Evolutionary conservation across 2,113 vertebrate species (phyloP).

Genomic region (Plecturocebus donacophilus): DNA sequence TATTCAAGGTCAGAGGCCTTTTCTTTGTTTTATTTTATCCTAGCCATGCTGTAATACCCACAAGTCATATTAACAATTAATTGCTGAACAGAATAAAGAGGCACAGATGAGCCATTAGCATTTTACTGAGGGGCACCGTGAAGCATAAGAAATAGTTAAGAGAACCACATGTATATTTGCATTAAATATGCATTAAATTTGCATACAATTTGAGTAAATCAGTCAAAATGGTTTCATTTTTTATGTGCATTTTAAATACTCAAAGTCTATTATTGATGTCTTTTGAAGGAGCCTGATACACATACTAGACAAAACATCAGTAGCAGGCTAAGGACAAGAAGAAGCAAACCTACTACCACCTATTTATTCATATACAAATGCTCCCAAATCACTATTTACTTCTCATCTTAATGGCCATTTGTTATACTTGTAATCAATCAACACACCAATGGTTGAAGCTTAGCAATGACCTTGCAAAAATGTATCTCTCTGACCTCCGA

Average conservation of each 20-base stretch:
- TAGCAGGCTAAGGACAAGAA: not conserved
- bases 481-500: not conserved
- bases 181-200: slow-evolving; percentile 78
- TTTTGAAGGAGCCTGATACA: slow-evolving; percentile 44
- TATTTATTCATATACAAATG: slow-evolving; percentile 35
- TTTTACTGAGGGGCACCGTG: slow-evolving; percentile 56
- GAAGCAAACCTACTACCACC: not conserved
- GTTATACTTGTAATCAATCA: not conserved
- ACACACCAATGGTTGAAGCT: not conserved
- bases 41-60: not conserved
- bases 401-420: not conserved
- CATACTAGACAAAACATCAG: slow-evolving; percentile 40
- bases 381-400: not conserved
- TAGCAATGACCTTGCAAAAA: not conserved
- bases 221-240: slow-evolving; percentile 73
- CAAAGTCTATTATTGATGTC: slow-evolving; percentile 60
- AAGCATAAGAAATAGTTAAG: slow-evolving; percentile 69
- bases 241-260: slow-evolving; percentile 70
- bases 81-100: slow-evolving; percentile 38
- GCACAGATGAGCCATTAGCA: slow-evolving; percentile 59
- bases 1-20: not conserved
- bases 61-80: slow-evolving; percentile 29
- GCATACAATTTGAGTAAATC: slow-evolving; percentile 75
- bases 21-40: slow-evolving; percentile 2
- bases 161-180: slow-evolving; percentile 64